Percentiles rank a stretch among this genome's conserved stretches.
Conservation (phyloP, 2,113 vertebrate genomes). For the Pithys albifrons region DNA sequence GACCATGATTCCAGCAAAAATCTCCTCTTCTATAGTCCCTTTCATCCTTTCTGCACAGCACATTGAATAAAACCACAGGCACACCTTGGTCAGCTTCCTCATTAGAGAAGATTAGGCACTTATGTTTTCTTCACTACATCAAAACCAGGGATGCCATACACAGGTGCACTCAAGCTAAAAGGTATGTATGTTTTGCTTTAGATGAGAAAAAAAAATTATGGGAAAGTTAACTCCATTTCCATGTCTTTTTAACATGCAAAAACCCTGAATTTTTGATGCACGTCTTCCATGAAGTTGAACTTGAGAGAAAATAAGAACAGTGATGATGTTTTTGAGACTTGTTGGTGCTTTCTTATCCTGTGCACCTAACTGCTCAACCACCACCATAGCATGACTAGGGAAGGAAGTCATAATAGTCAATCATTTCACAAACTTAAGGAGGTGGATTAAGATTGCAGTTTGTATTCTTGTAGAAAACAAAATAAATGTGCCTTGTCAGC, state of each 20-base stretch:
- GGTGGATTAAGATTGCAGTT: not conserved
- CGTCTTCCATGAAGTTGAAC: not conserved
- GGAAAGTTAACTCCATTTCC: not conserved
- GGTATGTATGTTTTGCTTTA: not conserved
- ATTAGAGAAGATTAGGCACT: conserved; percentile 17
- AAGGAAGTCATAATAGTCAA: not conserved
- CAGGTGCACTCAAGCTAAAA: not conserved
- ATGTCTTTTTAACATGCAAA: not conserved
- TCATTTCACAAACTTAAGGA: not conserved
- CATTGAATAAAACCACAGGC: conserved; percentile 57
- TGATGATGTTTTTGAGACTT: not conserved
- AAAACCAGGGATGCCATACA: not conserved
- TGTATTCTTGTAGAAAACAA: not conserved
- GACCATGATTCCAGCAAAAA: conserved; percentile 50
- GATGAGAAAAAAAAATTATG: not conserved
- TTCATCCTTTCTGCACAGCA: conserved; percentile 50
- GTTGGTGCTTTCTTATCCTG: not conserved
- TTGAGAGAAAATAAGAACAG: not conserved
- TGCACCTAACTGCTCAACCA: not conserved
- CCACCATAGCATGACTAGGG: not conserved
- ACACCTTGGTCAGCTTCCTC: conserved; percentile 39
- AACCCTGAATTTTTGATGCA: not conserved
- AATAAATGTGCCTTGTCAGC: not conserved
- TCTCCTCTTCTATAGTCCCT: conserved; percentile 25
- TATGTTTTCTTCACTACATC: not conserved